Base-by-base conservation (phyloP, 2,888 invertebrate species). In the Hydrotaea diabolus region DNA sequence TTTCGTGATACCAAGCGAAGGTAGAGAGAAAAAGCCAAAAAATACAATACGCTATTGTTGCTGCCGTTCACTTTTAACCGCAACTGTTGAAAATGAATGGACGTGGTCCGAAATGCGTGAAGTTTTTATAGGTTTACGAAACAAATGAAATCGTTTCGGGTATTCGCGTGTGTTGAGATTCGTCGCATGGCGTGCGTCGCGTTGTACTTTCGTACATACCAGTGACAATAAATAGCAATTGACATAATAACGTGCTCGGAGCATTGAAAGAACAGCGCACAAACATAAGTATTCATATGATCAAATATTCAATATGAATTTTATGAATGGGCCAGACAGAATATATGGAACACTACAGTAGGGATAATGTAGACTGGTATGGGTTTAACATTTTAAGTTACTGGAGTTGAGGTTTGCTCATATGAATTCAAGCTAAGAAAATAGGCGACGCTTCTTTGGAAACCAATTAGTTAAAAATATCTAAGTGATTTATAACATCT, bases 11-110 rank as follows among this genome's bases (percentile, higher is more conserved):
- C 36, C 31, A 7, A 31, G 36, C 23, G 2, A 4, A 46, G 73
- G 36, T 57, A 19, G 57, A 26, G n/a, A n/a, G n/a, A n/a, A n/a
- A n/a, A n/a, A n/a, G n/a, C n/a, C 59, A 17, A 36, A 49, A 64
- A 53, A 55, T 64, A 64, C 57, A 53, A 62, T 74, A n/a, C 31
- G 46, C 15, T 71, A 19, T 77, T 77, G 57, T 15, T 66, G 39
- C 21, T 49, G 23, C 31, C 19, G 57, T 53, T 49, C 76, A 36
- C 66, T 69, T 76, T 43, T 64, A 79, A 83, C 79, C 79, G 23
- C 83, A 79, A 66, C 79, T 79, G 76, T 72, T 79, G 66, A 76
- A 83, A 83, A 66, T 57, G 43, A 59, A 78, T 43, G 53, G n/a
- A 43, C 53, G 66, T 49, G n/a, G 2, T 39, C 26, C 0, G 39